A percentile compares a stretch with the other conserved stretches of the same genome.
Conservation (phyloP, 2,888 invertebrate genomes). For the Caenorhabditis drosophilae region DNA sequence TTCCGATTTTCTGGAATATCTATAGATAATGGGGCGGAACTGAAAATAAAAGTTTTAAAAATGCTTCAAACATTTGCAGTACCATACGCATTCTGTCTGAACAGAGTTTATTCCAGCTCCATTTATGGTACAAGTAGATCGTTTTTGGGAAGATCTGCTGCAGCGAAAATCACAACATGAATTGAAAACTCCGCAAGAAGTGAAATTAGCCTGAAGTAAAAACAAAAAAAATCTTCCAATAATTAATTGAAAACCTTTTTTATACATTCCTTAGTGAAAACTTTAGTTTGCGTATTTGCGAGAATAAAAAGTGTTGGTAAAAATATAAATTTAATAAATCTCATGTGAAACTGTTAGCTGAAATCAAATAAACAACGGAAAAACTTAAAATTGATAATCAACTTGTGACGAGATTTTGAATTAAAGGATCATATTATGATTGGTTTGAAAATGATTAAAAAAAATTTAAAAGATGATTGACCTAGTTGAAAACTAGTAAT, state of each 20-base stretch:
- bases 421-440: too few species aligned
- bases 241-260: slow-evolving; percentile 16
- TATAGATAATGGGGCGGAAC: background rate
- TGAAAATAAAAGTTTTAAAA: too few species aligned
- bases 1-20: slow-evolving; percentile 8
- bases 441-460: too few species aligned
- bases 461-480: too few species aligned
- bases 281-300: background rate
- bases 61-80: too few species aligned
- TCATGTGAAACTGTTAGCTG: too few species aligned
- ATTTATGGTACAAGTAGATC: slow-evolving; percentile 35
- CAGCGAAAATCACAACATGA: slow-evolving; percentile 39
- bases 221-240: background rate
- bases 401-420: too few species aligned
- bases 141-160: slow-evolving; percentile 24
- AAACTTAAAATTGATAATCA: too few species aligned
- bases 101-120: slow-evolving; percentile 26
- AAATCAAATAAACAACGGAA: too few species aligned
- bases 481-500: too few species aligned
- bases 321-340: too few species aligned
- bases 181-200: slow-evolving; percentile 33
- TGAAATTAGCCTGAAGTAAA: slow-evolving; percentile 21
- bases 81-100: slow-evolving; percentile 34
- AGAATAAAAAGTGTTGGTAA: too few species aligned
- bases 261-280: slow-evolving; percentile 28